These are phyloP conservation scores for Pygathrix nemaeus DNA, from an alignment of 2,113 vertebrate species.

Conservation along the genomic window DNA sequence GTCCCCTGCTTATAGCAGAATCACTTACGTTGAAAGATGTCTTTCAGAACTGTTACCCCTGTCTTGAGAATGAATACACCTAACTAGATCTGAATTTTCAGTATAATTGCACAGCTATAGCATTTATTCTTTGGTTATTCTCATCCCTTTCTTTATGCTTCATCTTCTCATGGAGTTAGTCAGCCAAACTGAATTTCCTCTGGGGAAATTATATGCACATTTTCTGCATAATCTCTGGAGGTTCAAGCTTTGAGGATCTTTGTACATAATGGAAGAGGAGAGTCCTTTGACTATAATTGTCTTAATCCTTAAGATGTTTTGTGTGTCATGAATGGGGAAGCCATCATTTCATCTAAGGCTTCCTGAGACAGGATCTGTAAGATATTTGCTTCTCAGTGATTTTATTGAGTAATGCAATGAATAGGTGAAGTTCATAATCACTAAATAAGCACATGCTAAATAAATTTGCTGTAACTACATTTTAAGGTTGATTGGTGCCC, in stretches of 20 bases:
- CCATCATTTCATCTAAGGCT: conserved; percentile 61
- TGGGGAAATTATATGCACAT: conserved; percentile 57
- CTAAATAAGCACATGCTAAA: conserved; percentile 30
- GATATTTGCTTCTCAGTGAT: conserved; percentile 37
- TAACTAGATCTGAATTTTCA: conserved; percentile 21
- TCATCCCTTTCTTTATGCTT: conserved; percentile 10
- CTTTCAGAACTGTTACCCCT: neutral
- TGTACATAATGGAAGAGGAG: conserved; percentile 48
- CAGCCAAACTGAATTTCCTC: conserved; percentile 61
- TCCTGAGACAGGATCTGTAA: conserved; percentile 45
- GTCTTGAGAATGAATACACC: conserved; percentile 46
- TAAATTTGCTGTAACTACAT: conserved; percentile 4
- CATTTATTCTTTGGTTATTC: conserved; percentile 6
- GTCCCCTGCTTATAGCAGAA: neutral
- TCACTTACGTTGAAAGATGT: neutral
- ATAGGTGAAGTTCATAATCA: conserved; percentile 57
- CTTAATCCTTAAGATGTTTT: conserved; percentile 70
- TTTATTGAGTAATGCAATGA: conserved; percentile 54
- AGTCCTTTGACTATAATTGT: conserved; percentile 65
- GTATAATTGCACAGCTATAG: conserved; percentile 12
- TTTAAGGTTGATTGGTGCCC: conserved; percentile 30
- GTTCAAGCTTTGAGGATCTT: conserved; percentile 65
- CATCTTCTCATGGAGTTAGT: conserved; percentile 59
- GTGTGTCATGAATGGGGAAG: conserved; percentile 55
- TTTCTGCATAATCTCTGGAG: conserved; percentile 69